A percentile compares a stretch with the other conserved stretches of the same genome.
These are phyloP conservation scores for Campylorhamphus procurvoides DNA, from an alignment of 2,113 vertebrate species.

Conservation along the genomic window DNA sequence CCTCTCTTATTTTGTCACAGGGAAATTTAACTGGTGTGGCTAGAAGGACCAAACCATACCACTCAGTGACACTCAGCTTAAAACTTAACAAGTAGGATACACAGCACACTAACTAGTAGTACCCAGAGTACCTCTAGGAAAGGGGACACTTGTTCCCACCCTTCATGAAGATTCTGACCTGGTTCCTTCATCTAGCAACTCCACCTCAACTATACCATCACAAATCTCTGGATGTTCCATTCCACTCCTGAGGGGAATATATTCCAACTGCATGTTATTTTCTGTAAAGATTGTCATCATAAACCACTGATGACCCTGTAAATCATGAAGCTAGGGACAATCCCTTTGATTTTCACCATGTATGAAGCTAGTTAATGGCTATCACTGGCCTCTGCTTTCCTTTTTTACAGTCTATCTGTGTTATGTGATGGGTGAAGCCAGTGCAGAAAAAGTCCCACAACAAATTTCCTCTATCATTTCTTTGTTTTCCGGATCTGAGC, in stretches of 20 bases:
- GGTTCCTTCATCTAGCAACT: fast-evolving
- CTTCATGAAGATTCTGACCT: not conserved
- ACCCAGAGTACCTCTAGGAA: not conserved
- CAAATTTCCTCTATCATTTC: not conserved
- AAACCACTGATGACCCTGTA: not conserved
- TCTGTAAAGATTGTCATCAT: not conserved
- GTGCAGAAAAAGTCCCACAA: fast-evolving
- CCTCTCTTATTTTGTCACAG: not conserved
- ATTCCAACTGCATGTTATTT: not conserved
- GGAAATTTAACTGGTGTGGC: not conserved
- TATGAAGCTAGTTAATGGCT: not conserved
- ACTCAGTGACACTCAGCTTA: not conserved
- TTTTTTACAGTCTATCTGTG: no score
- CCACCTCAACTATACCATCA: not conserved
- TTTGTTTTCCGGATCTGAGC: not conserved
- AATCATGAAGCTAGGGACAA: not conserved
- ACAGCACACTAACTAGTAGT: not conserved
- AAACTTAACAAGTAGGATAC: not conserved
- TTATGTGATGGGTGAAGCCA: fast-evolving
- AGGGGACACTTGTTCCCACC: fast-evolving
- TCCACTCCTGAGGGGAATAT: fast-evolving
- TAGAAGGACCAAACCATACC: not conserved
- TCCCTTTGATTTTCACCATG: not conserved
- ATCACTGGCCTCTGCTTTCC: not conserved
- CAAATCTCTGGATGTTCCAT: not conserved